Percentiles rank a stretch among this genome's conserved stretches.
Conservation (phyloP, 2,797 vertebrate genomes). For the Ctenopoma kingsleyae region DNA sequence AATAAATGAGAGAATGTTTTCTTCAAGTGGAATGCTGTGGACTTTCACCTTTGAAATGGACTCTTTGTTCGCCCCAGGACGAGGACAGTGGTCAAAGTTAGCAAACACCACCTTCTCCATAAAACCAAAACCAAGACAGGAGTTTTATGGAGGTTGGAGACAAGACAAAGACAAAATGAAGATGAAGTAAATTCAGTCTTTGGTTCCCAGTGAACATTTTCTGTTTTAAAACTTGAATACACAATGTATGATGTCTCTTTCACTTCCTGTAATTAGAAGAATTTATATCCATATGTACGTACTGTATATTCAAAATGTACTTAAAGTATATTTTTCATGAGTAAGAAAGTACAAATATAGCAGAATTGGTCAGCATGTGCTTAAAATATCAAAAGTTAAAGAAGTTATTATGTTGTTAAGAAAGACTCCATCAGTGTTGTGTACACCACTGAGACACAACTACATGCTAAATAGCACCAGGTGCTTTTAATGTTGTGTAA, state of each 20-base stretch:
- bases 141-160: conserved; percentile 53
- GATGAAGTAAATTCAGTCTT: not conserved
- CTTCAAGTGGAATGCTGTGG: conserved; percentile 17
- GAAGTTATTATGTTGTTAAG: not conserved
- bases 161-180: conserved; percentile 52
- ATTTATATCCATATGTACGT: not conserved
- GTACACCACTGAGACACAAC: not conserved
- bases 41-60: conserved; percentile 60
- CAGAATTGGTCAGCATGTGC: not conserved
- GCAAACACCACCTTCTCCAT: conserved; percentile 24
- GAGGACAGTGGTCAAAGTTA: conserved; percentile 61
- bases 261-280: not conserved
- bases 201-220: not conserved
- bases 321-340: no score
- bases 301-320: no score
- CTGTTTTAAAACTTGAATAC: not conserved
- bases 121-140: conserved; percentile 45
- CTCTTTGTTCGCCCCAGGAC: conserved; percentile 60
- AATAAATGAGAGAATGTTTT: conserved; percentile 54
- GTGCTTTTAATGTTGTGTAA: no score
- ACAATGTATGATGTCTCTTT: not conserved
- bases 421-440: not conserved
- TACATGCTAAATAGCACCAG: no score
- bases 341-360: not conserved
- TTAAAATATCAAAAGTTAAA: not conserved